phyloP scores from a whole-genome alignment of 2,888 invertebrate genomes.

The Drosophila eohydei region DNA sequence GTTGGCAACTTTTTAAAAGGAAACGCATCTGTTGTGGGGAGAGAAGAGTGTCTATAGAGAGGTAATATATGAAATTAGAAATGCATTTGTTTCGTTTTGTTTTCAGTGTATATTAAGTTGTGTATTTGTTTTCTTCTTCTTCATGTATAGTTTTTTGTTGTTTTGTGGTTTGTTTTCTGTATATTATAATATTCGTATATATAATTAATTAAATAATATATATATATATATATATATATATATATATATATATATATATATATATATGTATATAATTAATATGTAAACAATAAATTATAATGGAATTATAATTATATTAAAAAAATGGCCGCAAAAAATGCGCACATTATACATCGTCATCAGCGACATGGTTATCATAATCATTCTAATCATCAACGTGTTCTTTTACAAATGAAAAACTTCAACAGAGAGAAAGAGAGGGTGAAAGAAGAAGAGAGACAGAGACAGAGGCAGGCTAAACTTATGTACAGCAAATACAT shows the following conservation, averaged over 20 bases:
- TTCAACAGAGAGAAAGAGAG: conserved; percentile 39
- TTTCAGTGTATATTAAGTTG: conserved; percentile 80
- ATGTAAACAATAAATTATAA: conserved; percentile 70
- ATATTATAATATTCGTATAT: conserved; percentile 72
- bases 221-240: conserved; percentile 34
- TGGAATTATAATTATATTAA: conserved; percentile 63
- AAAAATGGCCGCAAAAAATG: conserved; percentile 62
- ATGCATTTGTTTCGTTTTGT: conserved; percentile 68
- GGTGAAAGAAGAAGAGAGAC: conserved; percentile 16
- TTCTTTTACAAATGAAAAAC: conserved; percentile 46
- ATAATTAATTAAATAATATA: conserved; percentile 63
- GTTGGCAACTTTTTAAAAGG: neutral
- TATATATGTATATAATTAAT: conserved; percentile 50
- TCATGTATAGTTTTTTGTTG: conserved; percentile 63
- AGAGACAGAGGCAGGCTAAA: conserved; percentile 52
- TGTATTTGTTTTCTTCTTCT: conserved; percentile 73
- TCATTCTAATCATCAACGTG: conserved; percentile 25
- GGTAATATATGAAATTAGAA: conserved; percentile 61
- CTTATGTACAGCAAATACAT: conserved; percentile 73
- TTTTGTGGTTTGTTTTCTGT: conserved; percentile 36
- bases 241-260: conserved; percentile 14
- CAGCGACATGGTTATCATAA: conserved; percentile 1
- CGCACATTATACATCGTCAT: conserved; percentile 40
- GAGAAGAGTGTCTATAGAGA: conserved; percentile 8
- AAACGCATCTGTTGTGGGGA: conserved; percentile 22